Base-by-base conservation (phyloP, 2,797 vertebrate genomes). In the Rhinichthys osculus region DNA sequence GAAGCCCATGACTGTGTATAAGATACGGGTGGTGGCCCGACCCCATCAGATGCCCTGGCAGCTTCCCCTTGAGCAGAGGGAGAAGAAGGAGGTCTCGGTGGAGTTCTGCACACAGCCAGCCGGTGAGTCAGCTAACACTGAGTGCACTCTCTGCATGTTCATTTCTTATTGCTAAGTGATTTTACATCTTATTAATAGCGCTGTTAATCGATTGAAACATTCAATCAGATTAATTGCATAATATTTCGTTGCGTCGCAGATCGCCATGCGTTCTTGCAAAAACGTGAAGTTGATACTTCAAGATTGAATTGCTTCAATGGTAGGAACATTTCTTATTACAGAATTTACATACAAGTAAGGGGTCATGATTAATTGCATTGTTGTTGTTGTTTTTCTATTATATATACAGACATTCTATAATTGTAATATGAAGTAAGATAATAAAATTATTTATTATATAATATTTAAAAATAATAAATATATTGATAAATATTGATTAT, bases 21-120 rank as follows among this genome's bases (percentile, higher is more conserved):
- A 97, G 93, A 96, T 99, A 90, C 97, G 96, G 89, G 96, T 97
- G 77, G 94, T 97, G 92, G 98, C 97, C n/a, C 95, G 96, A 90
- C 97, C 98, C n/a, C 98, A 99, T 94, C 98, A 99, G 95, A 95
- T 98, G 96, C 98, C 98, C 93, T 99, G 98, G 98, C 98, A 99
- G 92, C 97, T 99, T 88, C 96, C 97, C 0, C 90, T 97, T 90
- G 98, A 98, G 88, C 98, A 99, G 74, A 93, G 98, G 78, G 98
- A 99, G 40, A 97, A 97, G 91, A 97, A 96, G 90, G 98, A 99
- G 92, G 97, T 97, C 92, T 96, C 94, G 5, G 95, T 97, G 92
- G 98, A 99, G 91, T 99, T 99, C 95, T 98, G 96, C 91, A 98
- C 98, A 0, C 96, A 98, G 94, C 96, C 97, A 38, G 96, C 97